These are phyloP conservation scores for Proterorhinus semilunaris DNA, from an alignment of 2,113 vertebrate genomes.

Conservation along the genomic window DNA sequence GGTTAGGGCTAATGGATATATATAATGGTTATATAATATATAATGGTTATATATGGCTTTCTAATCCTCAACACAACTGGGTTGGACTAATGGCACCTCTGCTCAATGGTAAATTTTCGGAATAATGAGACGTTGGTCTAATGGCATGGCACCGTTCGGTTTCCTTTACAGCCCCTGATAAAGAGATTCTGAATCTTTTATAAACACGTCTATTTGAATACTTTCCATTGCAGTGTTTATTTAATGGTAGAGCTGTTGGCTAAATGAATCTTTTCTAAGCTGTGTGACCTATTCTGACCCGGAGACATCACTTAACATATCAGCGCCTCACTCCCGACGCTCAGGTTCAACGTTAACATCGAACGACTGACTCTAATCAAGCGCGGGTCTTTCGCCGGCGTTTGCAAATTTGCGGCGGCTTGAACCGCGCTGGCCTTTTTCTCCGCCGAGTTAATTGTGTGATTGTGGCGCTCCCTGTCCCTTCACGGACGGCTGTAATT, in stretches of 20 bases:
- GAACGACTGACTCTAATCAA: slow-evolving; percentile 43
- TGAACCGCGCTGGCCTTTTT: slow-evolving; percentile 67
- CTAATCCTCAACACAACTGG: too few relatives aligned
- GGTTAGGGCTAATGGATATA: too few relatives aligned
- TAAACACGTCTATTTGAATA: too few relatives aligned
- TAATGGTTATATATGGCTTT: too few relatives aligned
- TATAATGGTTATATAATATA: too few relatives aligned
- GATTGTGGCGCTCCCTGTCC: slow-evolving; percentile 50
- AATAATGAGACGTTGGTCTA: too few relatives aligned
- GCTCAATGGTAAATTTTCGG: too few relatives aligned
- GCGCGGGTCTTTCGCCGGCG: slow-evolving; percentile 20
- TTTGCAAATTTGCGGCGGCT: slow-evolving; percentile 19
- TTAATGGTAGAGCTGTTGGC: not conserved
- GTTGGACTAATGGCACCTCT: too few relatives aligned
- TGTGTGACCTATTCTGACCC: not conserved
- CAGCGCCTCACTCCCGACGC: not conserved
- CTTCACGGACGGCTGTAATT: slow-evolving; percentile 60
- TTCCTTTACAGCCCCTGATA: too few relatives aligned
- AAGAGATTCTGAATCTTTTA: too few relatives aligned
- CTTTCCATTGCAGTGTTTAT: not conserved
- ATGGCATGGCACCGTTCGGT: too few relatives aligned
- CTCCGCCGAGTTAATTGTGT: slow-evolving; percentile 64
- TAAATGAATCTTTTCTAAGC: not conserved
- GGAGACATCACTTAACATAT: not conserved
- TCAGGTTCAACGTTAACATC: slow-evolving; percentile 17